phyloP scores from a whole-genome alignment of 2,797 vertebrate genomes.

The Argentina silus region DNA sequence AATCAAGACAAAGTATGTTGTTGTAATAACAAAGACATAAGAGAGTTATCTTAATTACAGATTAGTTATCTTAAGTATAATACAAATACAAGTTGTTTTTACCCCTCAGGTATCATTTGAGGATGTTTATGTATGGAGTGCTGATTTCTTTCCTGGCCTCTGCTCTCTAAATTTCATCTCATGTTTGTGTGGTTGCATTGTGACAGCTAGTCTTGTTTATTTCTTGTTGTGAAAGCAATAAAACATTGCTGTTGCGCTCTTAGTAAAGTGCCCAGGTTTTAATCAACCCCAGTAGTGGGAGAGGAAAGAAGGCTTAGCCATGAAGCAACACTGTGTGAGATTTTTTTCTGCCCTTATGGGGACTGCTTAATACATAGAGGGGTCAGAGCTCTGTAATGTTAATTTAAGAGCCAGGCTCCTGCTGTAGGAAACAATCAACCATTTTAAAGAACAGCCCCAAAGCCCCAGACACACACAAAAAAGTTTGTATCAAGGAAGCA shows the following conservation, averaged over 20 bases:
- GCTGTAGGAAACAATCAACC: conserved; percentile 80
- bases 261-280: conserved; percentile 66
- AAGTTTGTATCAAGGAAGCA: conserved; percentile 73
- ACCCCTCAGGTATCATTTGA: background rate
- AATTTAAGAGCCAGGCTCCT: conserved; percentile 74
- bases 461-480: conserved; percentile 66
- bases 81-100: background rate
- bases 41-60: background rate
- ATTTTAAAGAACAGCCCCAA: conserved; percentile 76
- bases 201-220: conserved; percentile 77
- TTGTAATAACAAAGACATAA: background rate
- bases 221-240: conserved; percentile 77
- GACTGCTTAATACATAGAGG: conserved; percentile 79
- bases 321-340: conserved; percentile 81
- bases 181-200: conserved; percentile 63
- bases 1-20: background rate
- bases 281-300: conserved; percentile 78
- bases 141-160: conserved; percentile 56
- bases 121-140: background rate
- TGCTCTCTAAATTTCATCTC: conserved; percentile 1
- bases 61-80: no score
- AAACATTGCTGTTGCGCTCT: conserved; percentile 63
- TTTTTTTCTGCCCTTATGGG: conserved; percentile 73
- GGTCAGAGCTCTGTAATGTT: conserved; percentile 85
- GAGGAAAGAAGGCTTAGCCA: conserved; percentile 74